Base-by-base conservation (phyloP, 2,888 invertebrate genomes). In the Subacronicta megacephala region DNA sequence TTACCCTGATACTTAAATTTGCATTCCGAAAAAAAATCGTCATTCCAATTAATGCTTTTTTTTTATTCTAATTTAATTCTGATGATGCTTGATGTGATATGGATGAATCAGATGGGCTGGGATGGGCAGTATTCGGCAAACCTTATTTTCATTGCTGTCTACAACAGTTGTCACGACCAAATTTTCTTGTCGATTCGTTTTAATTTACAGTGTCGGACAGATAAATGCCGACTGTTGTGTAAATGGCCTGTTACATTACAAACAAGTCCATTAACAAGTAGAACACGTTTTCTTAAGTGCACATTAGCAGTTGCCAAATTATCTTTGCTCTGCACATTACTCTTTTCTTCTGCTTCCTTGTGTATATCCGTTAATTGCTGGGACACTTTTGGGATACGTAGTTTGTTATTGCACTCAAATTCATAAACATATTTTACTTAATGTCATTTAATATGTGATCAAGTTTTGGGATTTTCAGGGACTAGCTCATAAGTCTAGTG, bases 201-300 rank as follows among this genome's bases (percentile, higher is more conserved):
- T 56, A 61, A 67, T 67, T 61, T 52, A 53, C 67, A 67, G 55
- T 61, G 17, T 38, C 52, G 62, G 62, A 56, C 67, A 67, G 45
- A 67, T 49, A 66, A 66, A 67, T 37, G 49, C 51, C 67, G 7
- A 36, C 45, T 31, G 61, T 49, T 36, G 47, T 44, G 1, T 31
- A 42, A 65, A 61, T 20, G 31, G 62, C 62, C 38, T 56, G 65
- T 66, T 62, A 66, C 62, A 56, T 67, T 61, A 52, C 65, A 38
- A 66, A 62, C 65, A 67, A 42, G 56, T 35, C 65, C 67, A 66
- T 66, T 66, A 61, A 66, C 65, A 61, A 66, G 65, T 67, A 56
- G 49, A 52, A 66, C 65, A 66, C 65, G 65, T 66, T 66, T 66
- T 56, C 65, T 66, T 66, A 66, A 66, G 65, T 66, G 65, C 56